Conservation (phyloP, 2,888 invertebrate species). For the Trichogramma evanescens region DNA sequence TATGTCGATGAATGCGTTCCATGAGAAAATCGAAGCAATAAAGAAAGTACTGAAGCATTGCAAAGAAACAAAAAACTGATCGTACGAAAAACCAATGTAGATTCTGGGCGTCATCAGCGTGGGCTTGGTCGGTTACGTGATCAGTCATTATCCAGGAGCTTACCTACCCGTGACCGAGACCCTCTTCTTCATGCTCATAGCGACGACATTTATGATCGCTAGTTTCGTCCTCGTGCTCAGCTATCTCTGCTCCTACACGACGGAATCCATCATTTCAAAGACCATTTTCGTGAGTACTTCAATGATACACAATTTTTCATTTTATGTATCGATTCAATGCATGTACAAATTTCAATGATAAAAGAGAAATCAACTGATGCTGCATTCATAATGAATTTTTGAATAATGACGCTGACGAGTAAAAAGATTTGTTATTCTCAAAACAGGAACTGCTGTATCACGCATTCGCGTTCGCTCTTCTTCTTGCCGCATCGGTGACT, state of each 20-base stretch:
- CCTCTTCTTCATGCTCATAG: constrained; percentile 67
- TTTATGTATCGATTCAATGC: neutral
- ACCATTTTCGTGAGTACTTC: constrained; percentile 65
- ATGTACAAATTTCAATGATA: too few species aligned
- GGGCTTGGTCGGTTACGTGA: constrained; percentile 60
- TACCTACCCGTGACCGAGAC: constrained; percentile 32
- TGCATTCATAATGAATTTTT: neutral
- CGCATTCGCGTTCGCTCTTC: constrained; percentile 63
- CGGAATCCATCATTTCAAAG: constrained; percentile 77
- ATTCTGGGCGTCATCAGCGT: constrained; percentile 69
- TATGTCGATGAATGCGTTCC: neutral
- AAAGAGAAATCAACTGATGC: too few species aligned
- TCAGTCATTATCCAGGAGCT: constrained; percentile 46
- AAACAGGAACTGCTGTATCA: constrained; percentile 79
- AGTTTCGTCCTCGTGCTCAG: constrained; percentile 69
- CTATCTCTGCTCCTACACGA: constrained; percentile 70
- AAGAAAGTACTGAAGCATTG: neutral
- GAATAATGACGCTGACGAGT: neutral
- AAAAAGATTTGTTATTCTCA: constrained; percentile 4
- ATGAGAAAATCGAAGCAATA: neutral
- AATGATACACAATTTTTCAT: neutral
- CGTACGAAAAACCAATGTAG: constrained; percentile 49
- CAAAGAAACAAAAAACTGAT: neutral
- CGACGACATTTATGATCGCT: constrained; percentile 71
- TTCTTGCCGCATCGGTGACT: constrained; percentile 64